Base-by-base conservation (phyloP, 2,888 invertebrate species). In the Netelia melanura region DNA sequence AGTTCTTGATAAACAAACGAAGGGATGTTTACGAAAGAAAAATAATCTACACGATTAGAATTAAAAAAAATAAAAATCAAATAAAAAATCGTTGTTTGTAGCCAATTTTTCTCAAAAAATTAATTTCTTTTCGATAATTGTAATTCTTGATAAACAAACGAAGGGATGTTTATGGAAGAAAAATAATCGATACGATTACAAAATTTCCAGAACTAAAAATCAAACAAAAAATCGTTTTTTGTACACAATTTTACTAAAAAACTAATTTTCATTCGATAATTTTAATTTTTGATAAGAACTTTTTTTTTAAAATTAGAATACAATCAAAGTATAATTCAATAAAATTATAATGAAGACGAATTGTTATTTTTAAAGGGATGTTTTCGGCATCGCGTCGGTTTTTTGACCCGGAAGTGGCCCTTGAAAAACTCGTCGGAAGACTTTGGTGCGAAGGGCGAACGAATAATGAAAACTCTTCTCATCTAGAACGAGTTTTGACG, bases 401-500 rank as follows among this genome's bases (percentile, higher is more conserved):
- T 93, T 91, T 90, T 91, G 91, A 92, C 91, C 91, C 88, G 89
- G 90, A 91, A 91, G 88, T 86, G 79, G 88, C 89, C 83, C 86
- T 56, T 75, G 64, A 83, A 86, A 84, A 64, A 54, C 17, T 74
- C 44, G 62, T 64, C 30, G 17, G 52, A 54, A 64, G 44, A 30
- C 10, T 21, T 11, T 58, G 48, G 48, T 44, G 9, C 67, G 14
- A 64, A 74, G 81, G 67, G 67, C 25, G 84, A 84, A 81, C 52
- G 64, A 64, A 71, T 81, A 75, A 80, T 81, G 17, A 65, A 67
- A 68, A 77, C 68, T 76, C 65, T 71, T 68, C 38, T 38, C 38
- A 6, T 58, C 9, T 81, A 82, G 90, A 93, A 93, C 93, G 77
- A 93, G 93, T 93, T 93, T 92, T 92, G 93, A 93, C 92, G 90